Evolutionary conservation across 2,888 invertebrate species (phyloP).

Genomic region (Uloborus plumipes): DNA sequence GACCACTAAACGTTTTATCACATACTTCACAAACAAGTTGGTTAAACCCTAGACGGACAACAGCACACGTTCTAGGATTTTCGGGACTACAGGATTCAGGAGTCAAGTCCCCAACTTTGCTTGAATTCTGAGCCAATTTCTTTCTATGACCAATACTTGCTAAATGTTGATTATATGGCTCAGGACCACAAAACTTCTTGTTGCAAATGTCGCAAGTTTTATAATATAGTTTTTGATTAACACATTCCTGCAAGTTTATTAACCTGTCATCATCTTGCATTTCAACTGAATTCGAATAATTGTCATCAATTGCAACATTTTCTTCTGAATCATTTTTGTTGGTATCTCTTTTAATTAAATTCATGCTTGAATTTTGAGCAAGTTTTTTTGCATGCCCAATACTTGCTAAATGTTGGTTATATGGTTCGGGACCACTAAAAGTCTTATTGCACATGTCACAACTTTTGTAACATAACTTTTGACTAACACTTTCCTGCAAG

Average conservation of each 20-base stretch:
- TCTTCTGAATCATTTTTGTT: constrained; percentile 1
- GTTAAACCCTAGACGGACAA: not conserved
- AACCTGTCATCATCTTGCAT: too few species aligned
- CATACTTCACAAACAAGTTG: constrained; percentile 10
- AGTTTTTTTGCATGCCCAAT: constrained; percentile 15
- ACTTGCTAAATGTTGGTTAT: constrained; percentile 30
- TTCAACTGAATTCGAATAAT: not conserved
- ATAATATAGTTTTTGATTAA: not conserved
- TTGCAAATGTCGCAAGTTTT: constrained; percentile 11
- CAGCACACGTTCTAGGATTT: not conserved
- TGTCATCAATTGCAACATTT: not conserved
- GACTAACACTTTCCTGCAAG: too few species aligned
- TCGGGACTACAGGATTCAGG: not conserved
- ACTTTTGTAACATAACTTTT: not conserved
- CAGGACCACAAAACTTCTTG: constrained; percentile 18
- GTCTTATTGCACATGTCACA: constrained; percentile 18
- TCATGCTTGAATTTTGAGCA: not conserved
- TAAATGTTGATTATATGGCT: constrained; percentile 29
- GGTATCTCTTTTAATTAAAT: too few species aligned
- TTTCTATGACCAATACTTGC: constrained; percentile 18
- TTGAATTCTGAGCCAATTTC: not conserved
- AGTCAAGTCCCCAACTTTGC: too few species aligned
- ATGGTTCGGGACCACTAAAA: constrained; percentile 25
- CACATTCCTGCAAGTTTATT: too few species aligned
- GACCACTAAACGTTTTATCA: constrained; percentile 15